Base-by-base conservation (phyloP, 92 coral and sea anemone genomes). In the Zoanthus gigantus region DNA sequence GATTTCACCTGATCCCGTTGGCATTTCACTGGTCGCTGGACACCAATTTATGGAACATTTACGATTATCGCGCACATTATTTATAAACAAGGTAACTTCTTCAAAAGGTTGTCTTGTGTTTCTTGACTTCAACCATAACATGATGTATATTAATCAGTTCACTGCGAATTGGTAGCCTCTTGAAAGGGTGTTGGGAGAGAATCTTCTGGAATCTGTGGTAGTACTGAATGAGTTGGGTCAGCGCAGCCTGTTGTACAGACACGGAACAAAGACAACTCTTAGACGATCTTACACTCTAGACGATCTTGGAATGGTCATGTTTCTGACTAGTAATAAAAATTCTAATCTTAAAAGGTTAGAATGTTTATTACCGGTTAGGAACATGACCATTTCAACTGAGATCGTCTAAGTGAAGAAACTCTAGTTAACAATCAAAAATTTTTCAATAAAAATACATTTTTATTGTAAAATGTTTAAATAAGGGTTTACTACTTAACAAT, bases 111-210 rank as follows among this genome's bases (percentile, higher is more conserved):
- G 99, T 97, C 88, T 97, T 97, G 95, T 97, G 99, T 88, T 97
- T 97, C 90, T 97, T 97, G 90, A 97, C 99, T 72, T 97, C 99
- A n/a, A 97, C 99, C 99, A 97, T 97, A 9, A 97, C 99, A 44
- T 97, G 99, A 79, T 97, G 99, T 28, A 97, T 97, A 76, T 97
- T 97, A 15, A 97, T 97, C 65, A 97, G 94, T 76, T 97, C 99
- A 65, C 99, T 97, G 42, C 99, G 89, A 77, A 97, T 96, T 15
- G 99, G 96, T 31, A 97, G 92, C 58, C 98, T 95, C 76, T 97
- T 97, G 88, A 93, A 97, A 17, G 99, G 99, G 63, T 96, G 99
- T 57, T 97, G 99, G 17, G 99, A 95, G 30, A 97, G 93, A 69
- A 95, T 96, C 91, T 97, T 97, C 89, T 97, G 99, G 89, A 97